Conservation (phyloP, 2,113 vertebrate genomes). For the Oryzias javanicus region DNA sequence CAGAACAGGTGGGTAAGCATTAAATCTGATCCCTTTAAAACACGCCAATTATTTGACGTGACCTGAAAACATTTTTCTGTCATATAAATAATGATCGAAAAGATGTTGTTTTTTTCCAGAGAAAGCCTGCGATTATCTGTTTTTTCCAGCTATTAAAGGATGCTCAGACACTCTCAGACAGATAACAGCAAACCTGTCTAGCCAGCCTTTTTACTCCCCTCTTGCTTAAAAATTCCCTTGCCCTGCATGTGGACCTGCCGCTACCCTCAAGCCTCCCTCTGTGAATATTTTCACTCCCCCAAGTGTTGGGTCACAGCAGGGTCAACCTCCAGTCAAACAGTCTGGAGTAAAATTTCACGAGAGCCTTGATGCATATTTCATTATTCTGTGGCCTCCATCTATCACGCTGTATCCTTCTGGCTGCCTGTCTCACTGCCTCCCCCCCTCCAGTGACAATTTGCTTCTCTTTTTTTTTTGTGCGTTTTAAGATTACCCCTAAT, state of each 20-base stretch:
- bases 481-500: slow-evolving; percentile 22
- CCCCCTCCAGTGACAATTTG: slow-evolving; percentile 1
- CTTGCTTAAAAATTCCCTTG: slow-evolving; percentile 39
- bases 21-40: slow-evolving; percentile 40
- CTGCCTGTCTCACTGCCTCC: slow-evolving; percentile 31
- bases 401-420: slow-evolving; percentile 46
- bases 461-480: slow-evolving; percentile 28
- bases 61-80: too few species aligned
- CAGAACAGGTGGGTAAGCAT: slow-evolving; percentile 31
- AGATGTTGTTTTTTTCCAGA: too few species aligned
- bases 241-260: slow-evolving; percentile 19
- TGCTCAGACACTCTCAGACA: slow-evolving; percentile 50
- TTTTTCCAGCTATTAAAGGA: slow-evolving; percentile 17
- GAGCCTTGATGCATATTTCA: slow-evolving; percentile 72
- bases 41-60: not conserved
- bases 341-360: slow-evolving; percentile 71
- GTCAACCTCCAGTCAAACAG: slow-evolving; percentile 72
- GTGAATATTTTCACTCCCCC: slow-evolving; percentile 57
- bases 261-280: slow-evolving; percentile 25
- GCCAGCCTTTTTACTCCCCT: slow-evolving; percentile 53
- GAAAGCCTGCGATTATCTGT: too few species aligned
- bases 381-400: slow-evolving; percentile 53
- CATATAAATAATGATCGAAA: too few species aligned
- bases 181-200: slow-evolving; percentile 52
- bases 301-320: slow-evolving; percentile 64